Conservation (phyloP, 1,140 invertebrate species). For the Dolichoris vasculosae region DNA sequence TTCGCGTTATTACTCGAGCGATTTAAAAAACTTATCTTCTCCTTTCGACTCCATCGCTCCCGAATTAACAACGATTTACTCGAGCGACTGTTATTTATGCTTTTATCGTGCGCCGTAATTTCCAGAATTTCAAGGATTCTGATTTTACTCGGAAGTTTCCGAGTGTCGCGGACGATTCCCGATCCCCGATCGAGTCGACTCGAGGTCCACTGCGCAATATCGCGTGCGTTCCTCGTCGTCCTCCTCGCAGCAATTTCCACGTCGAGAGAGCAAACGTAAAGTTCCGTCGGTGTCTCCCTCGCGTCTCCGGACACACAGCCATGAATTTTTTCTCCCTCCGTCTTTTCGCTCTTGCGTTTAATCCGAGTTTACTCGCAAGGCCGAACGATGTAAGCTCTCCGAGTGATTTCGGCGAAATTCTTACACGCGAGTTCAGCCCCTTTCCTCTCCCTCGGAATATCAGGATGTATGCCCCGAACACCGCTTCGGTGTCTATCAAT, state of each 20-base stretch:
- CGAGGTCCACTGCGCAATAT: neutral
- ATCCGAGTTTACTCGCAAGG: neutral
- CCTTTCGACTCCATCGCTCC: too few species aligned
- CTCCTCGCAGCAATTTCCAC: constrained; percentile 7
- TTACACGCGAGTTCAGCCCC: constrained; percentile 12
- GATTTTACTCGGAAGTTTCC: too few species aligned
- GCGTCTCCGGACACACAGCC: neutral
- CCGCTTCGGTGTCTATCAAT: constrained; percentile 69
- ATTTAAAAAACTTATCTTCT: too few species aligned
- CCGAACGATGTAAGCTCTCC: neutral
- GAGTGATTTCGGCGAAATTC: constrained; percentile 41
- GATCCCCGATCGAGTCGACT: neutral
- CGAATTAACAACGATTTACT: too few species aligned
- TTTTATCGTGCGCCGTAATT: too few species aligned
- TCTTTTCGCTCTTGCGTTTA: neutral
- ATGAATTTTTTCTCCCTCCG: neutral
- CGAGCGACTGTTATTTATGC: too few species aligned
- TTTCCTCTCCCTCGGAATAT: neutral
- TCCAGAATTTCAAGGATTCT: too few species aligned
- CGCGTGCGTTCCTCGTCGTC: neutral
- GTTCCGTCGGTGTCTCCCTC: neutral
- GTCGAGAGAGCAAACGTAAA: neutral
- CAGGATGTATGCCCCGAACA: constrained; percentile 5
- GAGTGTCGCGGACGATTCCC: too few species aligned
- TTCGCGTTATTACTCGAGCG: too few species aligned